Base-by-base conservation (phyloP, 2,888 invertebrate genomes). In the Saturnia japonica region DNA sequence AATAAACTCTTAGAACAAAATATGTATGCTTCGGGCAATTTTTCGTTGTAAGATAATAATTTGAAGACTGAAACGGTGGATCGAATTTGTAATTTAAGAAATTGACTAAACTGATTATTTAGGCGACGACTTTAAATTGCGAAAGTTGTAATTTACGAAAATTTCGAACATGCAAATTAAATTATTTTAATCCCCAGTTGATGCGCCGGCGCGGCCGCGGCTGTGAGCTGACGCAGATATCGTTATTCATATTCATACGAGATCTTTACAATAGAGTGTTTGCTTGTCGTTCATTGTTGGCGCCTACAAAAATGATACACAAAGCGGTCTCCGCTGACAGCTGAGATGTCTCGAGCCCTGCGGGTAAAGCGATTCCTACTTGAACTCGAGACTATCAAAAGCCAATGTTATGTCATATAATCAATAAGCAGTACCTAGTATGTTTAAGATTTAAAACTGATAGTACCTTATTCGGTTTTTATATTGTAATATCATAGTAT, bases 181-280 rank as follows among this genome's bases (percentile, higher is more conserved):
- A 85, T 88, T 86, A 79, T 57, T 71, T 67, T 91, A 91, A 91
- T 90, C 90, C 86, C 79, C 80, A 83, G 81, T 81, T 80, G 80
- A 81, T 80, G 80, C 86, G 91, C 88, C 88, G 77, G 83, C 85
- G 86, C 43, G 43, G 51, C 9, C 54, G 51, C n/a, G n/a, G 51
- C 54, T 88, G 57, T 87, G 85, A 82, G 76, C 78, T 76, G 79
- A 78, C 80, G 81, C 74, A 84, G 79, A 85, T 85, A 86, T 89
- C 86, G 89, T 89, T 92, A 93, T 93, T 91, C 92, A 93, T 91
- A 86, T 93, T 91, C 92, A 93, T 91, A 86, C 82, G 84, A 80
- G 80, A 78, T 77, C 80, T 77, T 80, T 80, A 91, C 91, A 93
- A 91, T 89, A 81, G 83, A 75, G 80, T 93, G 91, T 93, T 93